Evolutionary conservation across 2,888 invertebrate species (phyloP), one percentile per base, ranked within the genome.

Genomic region (Dasypolia templi): DNA sequence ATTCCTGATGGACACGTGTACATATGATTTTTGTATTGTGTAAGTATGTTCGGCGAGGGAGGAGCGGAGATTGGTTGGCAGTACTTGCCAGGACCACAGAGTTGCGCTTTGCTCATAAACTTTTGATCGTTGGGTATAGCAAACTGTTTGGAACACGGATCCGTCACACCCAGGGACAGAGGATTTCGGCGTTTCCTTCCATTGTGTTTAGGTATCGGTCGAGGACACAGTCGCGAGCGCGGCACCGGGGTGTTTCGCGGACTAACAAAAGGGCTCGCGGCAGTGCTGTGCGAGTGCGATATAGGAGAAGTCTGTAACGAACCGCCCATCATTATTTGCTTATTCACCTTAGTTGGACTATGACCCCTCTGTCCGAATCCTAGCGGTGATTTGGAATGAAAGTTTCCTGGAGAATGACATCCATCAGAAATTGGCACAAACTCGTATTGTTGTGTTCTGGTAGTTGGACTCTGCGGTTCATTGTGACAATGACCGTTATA

Each of bases 381-480:
- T 64, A 94, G 77, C 1, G 96, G 96, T 17, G 95, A 95, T 84
- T 96, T 95, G 17, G 94, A 94, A 86, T 94, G 91, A 83, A 95
- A 94, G 83, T 96, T 96, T 42, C 93, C 89, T 2, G 97, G 97
- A 2, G 97, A 97, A 87, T 97, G 97, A 59, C 97, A 97, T n/a
- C 97, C 97, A 14, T 98, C 98, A 51, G 98, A 98, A 89, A 99
- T 99, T 0, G 98, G 98, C 46, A 98, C 98, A 89, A 99, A 99
- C 92, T 98, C 98, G 91, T 98, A 98, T 90, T 98, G 98, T 91
- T 98, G 97, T 63, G 98, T 97, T 79, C 98, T 96, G 59, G 98
- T 97, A 80, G 98, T 98, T 17, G 98, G 98, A 94, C 98, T 98
- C 82, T 97, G 97, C 1, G 98, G 98, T 68, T 98, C 97, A 59